Conservation (phyloP, 2,888 invertebrate species). For the Lithophane ornitopus region DNA sequence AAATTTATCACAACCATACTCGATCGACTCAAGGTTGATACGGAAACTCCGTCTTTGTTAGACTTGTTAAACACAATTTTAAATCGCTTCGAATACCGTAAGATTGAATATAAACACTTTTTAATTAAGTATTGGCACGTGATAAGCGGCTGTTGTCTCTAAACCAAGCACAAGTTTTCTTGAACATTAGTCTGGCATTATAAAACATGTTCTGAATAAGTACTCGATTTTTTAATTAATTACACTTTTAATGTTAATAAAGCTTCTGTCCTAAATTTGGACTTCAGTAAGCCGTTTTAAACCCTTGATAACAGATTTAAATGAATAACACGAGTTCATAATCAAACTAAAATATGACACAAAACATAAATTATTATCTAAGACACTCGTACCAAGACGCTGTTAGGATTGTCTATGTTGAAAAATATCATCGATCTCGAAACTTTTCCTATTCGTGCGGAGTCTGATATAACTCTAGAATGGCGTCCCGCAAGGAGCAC, state of each 20-base stretch:
- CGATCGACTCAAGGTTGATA: slow-evolving; percentile 70
- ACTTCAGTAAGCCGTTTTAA: slow-evolving; percentile 53
- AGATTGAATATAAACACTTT: slow-evolving; percentile 63
- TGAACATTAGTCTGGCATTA: slow-evolving; percentile 52
- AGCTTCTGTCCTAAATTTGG: slow-evolving; percentile 41
- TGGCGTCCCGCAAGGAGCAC: slow-evolving; percentile 42
- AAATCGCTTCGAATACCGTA: slow-evolving; percentile 43
- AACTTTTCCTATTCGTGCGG: slow-evolving; percentile 72
- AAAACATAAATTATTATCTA: slow-evolving; percentile 82
- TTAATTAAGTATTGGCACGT: slow-evolving; percentile 59
- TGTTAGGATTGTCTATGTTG: slow-evolving; percentile 84
- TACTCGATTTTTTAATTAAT: slow-evolving; percentile 50
- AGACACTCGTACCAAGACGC: slow-evolving; percentile 90
- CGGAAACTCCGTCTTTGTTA: slow-evolving; percentile 58
- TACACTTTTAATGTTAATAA: slow-evolving; percentile 61
- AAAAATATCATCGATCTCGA: slow-evolving; percentile 73
- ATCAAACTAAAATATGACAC: slow-evolving; percentile 74
- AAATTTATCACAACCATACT: slow-evolving; percentile 75
- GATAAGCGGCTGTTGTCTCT: slow-evolving; percentile 54
- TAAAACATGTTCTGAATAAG: slow-evolving; percentile 38
- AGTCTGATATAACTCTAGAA: slow-evolving; percentile 24
- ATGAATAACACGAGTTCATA: slow-evolving; percentile 77
- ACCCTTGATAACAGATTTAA: slow-evolving; percentile 49
- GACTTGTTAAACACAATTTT: slow-evolving; percentile 55
- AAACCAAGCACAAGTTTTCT: slow-evolving; percentile 49